Percentiles rank a stretch among this genome's conserved stretches.
phyloP scores from a whole-genome alignment of 2,888 invertebrate species.

The Stegophylla sp. region DNA sequence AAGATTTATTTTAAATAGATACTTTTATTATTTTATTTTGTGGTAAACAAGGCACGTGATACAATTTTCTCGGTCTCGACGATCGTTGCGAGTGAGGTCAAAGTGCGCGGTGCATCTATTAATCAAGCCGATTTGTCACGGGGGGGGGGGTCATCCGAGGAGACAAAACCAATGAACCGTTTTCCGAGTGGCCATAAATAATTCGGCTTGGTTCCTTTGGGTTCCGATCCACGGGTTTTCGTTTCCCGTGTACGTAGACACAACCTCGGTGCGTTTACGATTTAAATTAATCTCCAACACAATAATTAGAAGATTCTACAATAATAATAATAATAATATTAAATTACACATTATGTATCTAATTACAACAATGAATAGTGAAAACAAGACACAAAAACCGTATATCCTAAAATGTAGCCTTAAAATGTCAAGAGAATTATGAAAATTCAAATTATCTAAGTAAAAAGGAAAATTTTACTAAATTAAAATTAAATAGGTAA shows the following conservation, averaged over 20 bases:
- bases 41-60: slow-evolving; percentile 24
- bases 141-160: neutral
- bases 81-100: neutral
- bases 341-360: too few relatives aligned
- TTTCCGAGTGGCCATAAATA: slow-evolving; percentile 25
- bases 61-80: slow-evolving; percentile 19
- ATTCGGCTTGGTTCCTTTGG: slow-evolving; percentile 34
- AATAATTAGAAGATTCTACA: neutral
- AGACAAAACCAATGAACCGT: slow-evolving; percentile 25
- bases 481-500: too few relatives aligned
- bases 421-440: too few relatives aligned
- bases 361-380: too few relatives aligned
- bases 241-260: neutral
- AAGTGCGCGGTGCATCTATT: slow-evolving; percentile 17
- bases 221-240: neutral
- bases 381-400: too few relatives aligned
- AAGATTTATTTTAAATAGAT: too few relatives aligned
- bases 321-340: too few relatives aligned
- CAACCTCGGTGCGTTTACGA: neutral
- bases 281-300: neutral
- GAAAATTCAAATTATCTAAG: too few relatives aligned
- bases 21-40: neutral
- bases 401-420: too few relatives aligned
- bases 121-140: slow-evolving; percentile 46
- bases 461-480: too few relatives aligned